These are phyloP conservation scores for Asarcornis scutulata DNA, from an alignment of 2,113 vertebrate genomes.

Conservation along the genomic window DNA sequence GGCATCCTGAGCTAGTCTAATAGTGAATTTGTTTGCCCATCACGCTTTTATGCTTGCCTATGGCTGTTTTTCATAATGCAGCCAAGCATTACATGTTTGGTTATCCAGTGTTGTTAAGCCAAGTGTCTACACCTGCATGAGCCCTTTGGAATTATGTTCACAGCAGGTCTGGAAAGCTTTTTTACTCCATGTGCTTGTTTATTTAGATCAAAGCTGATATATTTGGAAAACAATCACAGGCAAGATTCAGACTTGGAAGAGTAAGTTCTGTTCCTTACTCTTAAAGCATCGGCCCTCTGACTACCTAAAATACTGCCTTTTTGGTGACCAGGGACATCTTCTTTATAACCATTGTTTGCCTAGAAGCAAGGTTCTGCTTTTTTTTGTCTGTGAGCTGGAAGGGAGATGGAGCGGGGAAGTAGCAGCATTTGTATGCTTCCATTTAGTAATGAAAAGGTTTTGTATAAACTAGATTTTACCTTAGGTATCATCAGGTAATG, in stretches of 20 bases:
- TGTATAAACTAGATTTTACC: not conserved
- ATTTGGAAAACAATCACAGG: not conserved
- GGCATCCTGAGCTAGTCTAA: not conserved
- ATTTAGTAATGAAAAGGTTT: not conserved
- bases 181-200: not conserved
- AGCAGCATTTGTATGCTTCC: not conserved
- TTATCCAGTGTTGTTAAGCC: not conserved
- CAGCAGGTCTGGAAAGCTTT: not conserved
- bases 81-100: not conserved
- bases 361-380: not conserved
- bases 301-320: not conserved
- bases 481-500: not conserved
- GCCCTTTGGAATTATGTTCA: not conserved
- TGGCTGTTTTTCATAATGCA: accelerated
- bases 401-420: not conserved
- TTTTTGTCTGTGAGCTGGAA: not conserved
- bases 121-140: not conserved
- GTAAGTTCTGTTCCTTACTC: not conserved
- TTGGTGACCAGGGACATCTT: not conserved
- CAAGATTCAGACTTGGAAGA: not conserved
- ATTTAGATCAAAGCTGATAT: not conserved
- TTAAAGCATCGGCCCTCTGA: not conserved
- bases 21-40: not conserved
- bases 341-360: not conserved
- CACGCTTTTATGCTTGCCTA: not conserved